A percentile compares a stretch with the other conserved stretches of the same genome.
These are phyloP conservation scores for Scrobipalpa atriplicella DNA, from an alignment of 2,888 invertebrate genomes.

Conservation along the genomic window DNA sequence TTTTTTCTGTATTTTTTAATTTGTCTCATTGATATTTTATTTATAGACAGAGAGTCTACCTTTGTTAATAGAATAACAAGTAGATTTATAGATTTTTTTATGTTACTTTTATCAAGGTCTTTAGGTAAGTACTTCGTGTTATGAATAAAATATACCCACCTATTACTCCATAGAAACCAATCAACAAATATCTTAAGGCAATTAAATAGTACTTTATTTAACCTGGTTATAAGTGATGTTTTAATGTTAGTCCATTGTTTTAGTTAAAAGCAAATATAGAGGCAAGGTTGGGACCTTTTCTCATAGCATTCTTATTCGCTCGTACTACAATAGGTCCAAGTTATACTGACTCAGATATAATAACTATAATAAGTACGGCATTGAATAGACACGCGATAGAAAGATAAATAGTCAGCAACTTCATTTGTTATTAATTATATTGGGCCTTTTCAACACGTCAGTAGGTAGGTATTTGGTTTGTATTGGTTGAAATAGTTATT, in stretches of 20 bases:
- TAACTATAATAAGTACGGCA: slow-evolving; percentile 1
- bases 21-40: no score
- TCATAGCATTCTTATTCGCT: slow-evolving; percentile 6
- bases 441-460: neutral
- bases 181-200: neutral
- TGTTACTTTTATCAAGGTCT: no score
- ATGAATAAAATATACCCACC: neutral
- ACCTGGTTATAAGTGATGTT: slow-evolving; percentile 5
- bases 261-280: slow-evolving; percentile 22
- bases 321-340: neutral
- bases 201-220: slow-evolving; percentile 1
- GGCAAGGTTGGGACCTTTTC: slow-evolving; percentile 28
- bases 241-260: slow-evolving; percentile 11
- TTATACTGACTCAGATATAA: neutral
- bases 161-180: neutral
- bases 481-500: no score
- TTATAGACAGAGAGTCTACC: no score
- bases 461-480: no score
- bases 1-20: no score
- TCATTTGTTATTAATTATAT: neutral
- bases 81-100: no score
- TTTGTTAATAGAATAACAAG: no score
- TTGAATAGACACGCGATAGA: neutral
- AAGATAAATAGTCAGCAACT: neutral
- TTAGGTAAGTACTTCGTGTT: no score